These are phyloP conservation scores for Alcedo atthis DNA, from an alignment of 2,797 vertebrate genomes.

Conservation along the genomic window DNA sequence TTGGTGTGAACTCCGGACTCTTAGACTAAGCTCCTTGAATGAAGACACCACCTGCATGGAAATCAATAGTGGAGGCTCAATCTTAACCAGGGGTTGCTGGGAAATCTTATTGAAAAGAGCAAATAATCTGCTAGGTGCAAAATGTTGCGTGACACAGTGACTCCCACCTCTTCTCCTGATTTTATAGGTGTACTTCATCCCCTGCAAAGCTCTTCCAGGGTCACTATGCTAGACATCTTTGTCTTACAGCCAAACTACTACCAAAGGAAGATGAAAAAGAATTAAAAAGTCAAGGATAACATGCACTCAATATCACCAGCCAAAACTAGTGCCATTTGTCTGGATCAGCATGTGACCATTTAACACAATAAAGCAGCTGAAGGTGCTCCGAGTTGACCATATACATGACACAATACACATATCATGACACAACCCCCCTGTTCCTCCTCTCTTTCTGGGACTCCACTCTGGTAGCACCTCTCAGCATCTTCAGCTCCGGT, in stretches of 20 bases:
- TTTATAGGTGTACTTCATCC: neutral
- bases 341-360: neutral
- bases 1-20: neutral
- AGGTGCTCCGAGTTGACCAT: neutral
- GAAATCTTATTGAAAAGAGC: neutral
- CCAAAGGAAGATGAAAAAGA: rapidly evolving
- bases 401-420: neutral
- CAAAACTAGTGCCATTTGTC: neutral
- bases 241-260: neutral
- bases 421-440: neutral
- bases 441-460: neutral
- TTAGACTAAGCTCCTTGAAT: neutral
- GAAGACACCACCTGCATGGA: neutral
- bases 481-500: neutral
- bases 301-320: neutral
- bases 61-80: neutral
- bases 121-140: neutral
- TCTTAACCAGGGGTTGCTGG: neutral
- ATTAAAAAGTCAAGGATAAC: neutral
- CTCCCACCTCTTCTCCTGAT: neutral
- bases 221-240: neutral
- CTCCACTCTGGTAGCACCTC: neutral
- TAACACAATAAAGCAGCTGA: neutral
- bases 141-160: neutral
- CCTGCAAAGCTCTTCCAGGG: neutral